Evolutionary conservation across 2,113 vertebrate genomes (phyloP), one percentile per base, ranked within the genome.

Genomic region (Anthoscopus minutus): DNA sequence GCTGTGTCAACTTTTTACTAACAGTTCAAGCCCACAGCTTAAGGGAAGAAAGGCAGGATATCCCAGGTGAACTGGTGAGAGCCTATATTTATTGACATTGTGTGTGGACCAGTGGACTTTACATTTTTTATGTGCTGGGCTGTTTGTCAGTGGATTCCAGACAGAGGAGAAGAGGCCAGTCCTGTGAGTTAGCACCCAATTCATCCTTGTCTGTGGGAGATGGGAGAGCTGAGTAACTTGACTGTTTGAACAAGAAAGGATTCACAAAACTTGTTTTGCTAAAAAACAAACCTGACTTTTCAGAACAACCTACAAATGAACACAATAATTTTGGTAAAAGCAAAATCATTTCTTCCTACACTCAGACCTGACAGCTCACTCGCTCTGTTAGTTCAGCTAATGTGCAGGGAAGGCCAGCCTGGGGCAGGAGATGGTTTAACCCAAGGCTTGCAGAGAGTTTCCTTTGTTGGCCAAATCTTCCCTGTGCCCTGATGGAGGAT

Each of bases 1-100:
- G 96, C 97, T 98, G 95, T 97, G 96, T 98, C 97, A 98, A 95
- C 94, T 94, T 92, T 81, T 91, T 79, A 58, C 91, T 92, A 73
- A 54, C 87, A 91, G 81, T 85, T 28, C 71, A 80, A 44, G 23
- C 58, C 79, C 88, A 62, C 87, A 93, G 56, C 85, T 92, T 85
- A 72, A 58, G 66, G 24, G 61, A 40, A 73, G 61, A 47, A 81
- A 93, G 45, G 69, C 57, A 60, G 80, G 70, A 62, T 69, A 61
- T 90, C 81, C 92, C 80, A 69, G 83, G 81, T 24, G 50, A 86
- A 30, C 56, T 83, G 58, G 10, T 65, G 57, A 74, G 60, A 69
- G 67, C 80, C 40, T 65, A 48, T 16, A 30, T 87, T 78, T 74
- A 31, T 61, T 93, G 82, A 30, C 20, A 8, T 4, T 73, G 31